Evolutionary conservation across 2,797 vertebrate species (phyloP).

Genomic region (Lepilemur septentrionalis): DNA sequence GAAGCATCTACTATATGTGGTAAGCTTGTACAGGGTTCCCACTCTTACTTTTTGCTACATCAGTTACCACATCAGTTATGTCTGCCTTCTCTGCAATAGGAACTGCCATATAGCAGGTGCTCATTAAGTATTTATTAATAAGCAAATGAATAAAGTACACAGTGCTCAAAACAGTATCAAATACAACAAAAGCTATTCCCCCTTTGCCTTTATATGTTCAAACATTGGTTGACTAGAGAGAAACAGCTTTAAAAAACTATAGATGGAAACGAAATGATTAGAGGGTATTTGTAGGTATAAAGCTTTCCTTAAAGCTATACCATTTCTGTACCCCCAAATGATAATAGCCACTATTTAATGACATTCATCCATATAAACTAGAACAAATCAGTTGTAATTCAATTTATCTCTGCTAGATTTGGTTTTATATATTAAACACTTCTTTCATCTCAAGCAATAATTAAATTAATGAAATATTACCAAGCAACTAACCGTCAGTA

Average conservation of each 20-base stretch:
- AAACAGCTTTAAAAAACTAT: not conserved
- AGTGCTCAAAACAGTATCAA: not conserved
- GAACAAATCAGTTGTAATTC: not conserved
- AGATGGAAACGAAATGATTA: not conserved
- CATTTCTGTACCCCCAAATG: not conserved
- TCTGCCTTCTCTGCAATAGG: not conserved
- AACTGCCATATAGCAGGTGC: not conserved
- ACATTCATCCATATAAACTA: not conserved
- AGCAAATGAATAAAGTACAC: not conserved
- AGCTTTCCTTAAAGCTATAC: not conserved
- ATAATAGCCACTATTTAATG: not conserved
- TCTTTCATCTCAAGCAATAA: constrained; percentile 26
- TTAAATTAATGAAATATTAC: constrained; percentile 6
- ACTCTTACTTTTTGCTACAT: not conserved
- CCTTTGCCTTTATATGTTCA: not conserved
- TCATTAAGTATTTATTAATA: not conserved
- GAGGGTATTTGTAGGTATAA: not conserved
- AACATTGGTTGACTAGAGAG: not conserved
- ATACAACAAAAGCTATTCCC: not conserved
- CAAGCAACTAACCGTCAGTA: constrained; percentile 86
- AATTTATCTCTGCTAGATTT: not conserved
- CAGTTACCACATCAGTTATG: not conserved
- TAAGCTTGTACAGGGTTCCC: not conserved
- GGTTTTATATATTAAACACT: not conserved
- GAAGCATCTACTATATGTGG: not conserved